Conservation (phyloP, 2,888 invertebrate genomes). For the Scaptomyza parva region DNA sequence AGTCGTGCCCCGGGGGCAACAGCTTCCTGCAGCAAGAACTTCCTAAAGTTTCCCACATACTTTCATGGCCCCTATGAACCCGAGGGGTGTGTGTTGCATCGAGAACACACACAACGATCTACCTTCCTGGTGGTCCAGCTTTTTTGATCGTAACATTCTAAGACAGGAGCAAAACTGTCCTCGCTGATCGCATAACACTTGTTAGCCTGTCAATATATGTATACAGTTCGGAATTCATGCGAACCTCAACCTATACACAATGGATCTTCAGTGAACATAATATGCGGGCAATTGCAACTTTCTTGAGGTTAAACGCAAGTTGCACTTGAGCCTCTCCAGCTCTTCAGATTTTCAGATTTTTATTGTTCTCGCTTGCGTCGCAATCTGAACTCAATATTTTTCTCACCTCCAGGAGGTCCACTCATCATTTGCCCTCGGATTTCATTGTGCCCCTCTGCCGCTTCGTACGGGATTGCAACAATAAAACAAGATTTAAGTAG, state of each 20-base stretch:
- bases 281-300: slow-evolving; percentile 79
- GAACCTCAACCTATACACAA: slow-evolving; percentile 48
- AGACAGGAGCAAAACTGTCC: slow-evolving; percentile 55
- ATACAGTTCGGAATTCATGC: slow-evolving; percentile 44
- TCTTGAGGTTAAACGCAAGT: slow-evolving; percentile 82
- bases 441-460: slow-evolving; percentile 53
- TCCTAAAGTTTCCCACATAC: slow-evolving; percentile 63
- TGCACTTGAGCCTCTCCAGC: slow-evolving; percentile 54
- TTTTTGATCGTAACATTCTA: slow-evolving; percentile 66
- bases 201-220: slow-evolving; percentile 73
- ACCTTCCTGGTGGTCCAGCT: slow-evolving; percentile 71
- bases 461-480: slow-evolving; percentile 57
- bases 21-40: slow-evolving; percentile 36
- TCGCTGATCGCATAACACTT: slow-evolving; percentile 80
- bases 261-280: slow-evolving; percentile 42
- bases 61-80: slow-evolving; percentile 57
- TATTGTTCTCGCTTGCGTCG: slow-evolving; percentile 50
- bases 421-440: slow-evolving; percentile 72
- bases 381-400: slow-evolving; percentile 75
- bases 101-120: slow-evolving; percentile 70
- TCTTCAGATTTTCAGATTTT: slow-evolving; percentile 12
- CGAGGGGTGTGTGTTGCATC: background rate
- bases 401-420: slow-evolving; percentile 85
- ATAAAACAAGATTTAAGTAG: slow-evolving; percentile 65
- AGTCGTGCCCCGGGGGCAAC: slow-evolving; percentile 51